A percentile compares a stretch with the other conserved stretches of the same genome.
Evolutionary conservation across 2,888 invertebrate genomes (phyloP).

Genomic region (Eulithis testata): DNA sequence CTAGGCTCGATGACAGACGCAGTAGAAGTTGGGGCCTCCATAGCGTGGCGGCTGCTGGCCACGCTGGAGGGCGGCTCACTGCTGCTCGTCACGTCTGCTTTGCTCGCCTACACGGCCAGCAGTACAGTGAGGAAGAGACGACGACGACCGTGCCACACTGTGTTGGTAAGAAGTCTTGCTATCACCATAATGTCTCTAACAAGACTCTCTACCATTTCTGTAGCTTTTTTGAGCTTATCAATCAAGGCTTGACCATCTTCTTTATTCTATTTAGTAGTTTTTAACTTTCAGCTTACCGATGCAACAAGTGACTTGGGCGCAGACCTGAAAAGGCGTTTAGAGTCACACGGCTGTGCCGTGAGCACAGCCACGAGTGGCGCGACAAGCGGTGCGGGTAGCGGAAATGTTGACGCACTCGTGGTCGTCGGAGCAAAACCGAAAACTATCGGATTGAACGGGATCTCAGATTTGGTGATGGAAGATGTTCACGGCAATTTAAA

Average conservation of each 20-base stretch:
- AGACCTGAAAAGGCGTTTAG: slow-evolving; percentile 61
- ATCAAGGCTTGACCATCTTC: no score
- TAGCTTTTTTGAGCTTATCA: no score
- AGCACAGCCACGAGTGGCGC: slow-evolving; percentile 48
- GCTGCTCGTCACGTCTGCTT: slow-evolving; percentile 65
- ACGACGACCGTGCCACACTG: slow-evolving; percentile 46
- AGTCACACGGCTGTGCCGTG: slow-evolving; percentile 63
- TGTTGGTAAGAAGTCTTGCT: slow-evolving; percentile 61
- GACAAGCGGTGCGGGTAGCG: slow-evolving; percentile 43
- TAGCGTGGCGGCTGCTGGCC: slow-evolving; percentile 75
- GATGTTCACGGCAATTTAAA: slow-evolving; percentile 72
- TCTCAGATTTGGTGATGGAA: slow-evolving; percentile 62
- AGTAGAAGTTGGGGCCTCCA: slow-evolving; percentile 63
- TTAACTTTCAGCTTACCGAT: slow-evolving; percentile 59
- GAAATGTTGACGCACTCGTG: slow-evolving; percentile 65
- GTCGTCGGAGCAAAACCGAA: slow-evolving; percentile 66
- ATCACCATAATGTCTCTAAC: no score
- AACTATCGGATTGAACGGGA: slow-evolving; percentile 56
- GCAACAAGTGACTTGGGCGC: slow-evolving; percentile 61
- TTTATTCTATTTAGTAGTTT: neutral
- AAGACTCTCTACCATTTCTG: no score
- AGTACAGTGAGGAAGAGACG: slow-evolving; percentile 42
- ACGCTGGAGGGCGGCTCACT: slow-evolving; percentile 74
- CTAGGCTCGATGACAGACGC: slow-evolving; percentile 61
- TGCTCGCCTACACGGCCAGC: slow-evolving; percentile 68